Base-by-base conservation (phyloP, 2,888 invertebrate genomes). In the Sclerodermus sp. region DNA sequence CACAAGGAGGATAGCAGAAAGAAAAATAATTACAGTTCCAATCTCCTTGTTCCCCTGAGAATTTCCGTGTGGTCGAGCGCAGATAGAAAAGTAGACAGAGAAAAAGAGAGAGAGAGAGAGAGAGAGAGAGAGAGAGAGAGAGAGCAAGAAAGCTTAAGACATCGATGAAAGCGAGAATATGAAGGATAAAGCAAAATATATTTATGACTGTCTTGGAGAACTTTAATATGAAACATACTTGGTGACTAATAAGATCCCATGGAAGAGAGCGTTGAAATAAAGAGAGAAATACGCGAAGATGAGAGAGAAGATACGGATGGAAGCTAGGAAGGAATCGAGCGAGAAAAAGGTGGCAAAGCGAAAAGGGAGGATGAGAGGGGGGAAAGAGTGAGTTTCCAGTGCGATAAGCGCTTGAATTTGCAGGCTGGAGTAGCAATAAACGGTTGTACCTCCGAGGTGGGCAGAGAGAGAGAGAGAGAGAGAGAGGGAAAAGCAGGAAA, bases 21-120 rank as follows among this genome's bases (percentile, higher is more conserved):
- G 59, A 60, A 62, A 67, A 66, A 65, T 64, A 68, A 68, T 68
- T 68, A 62, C 60, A 55, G 55, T 67, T 62, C 55, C 65, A 61
- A 66, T 67, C 60, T 64, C 53, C 47, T 48, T 50, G 49, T 39
- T 49, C 57, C 36, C 51, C 14, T 17, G 58, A 58, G 62, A 59
- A 55, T 63, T 61, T 42, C 47, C 42, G 52, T 18, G 45, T 48
- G 47, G 39, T 42, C 40, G 51, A 42, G 34, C 34, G 12, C 2
- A 8, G 34, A 3, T 34, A 3, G 34, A 12, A 12, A 34, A 23
- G n/a, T 8, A 12, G 13, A 12, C 4, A 34, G 34, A 30, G 49
- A 30, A 29, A 42, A n/a, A 16, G 39, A n/a, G 32, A 18, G 39
- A 29, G 42, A 18, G 39, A 38, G 41, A 9, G 15, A 49, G 37